phyloP scores from a whole-genome alignment of 1,140 invertebrate genomes.

The Eumeta japonica region DNA sequence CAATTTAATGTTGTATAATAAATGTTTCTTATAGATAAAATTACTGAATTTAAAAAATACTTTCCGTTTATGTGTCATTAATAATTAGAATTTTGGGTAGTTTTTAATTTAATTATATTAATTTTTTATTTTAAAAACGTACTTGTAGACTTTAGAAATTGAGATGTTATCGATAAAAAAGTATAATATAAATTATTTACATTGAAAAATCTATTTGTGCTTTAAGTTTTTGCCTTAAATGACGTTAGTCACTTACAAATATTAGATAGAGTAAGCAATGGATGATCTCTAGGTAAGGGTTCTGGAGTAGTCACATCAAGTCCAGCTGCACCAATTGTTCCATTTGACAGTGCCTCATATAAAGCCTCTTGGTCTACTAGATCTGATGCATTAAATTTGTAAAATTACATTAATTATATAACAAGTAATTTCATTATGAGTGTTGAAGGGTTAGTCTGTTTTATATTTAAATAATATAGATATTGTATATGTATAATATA shows the following conservation, averaged over 20 bases:
- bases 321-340: slow-evolving; percentile 79
- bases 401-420: slow-evolving; percentile 5
- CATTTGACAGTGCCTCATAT: slow-evolving; percentile 68
- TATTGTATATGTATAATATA: too few relatives aligned
- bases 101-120: too few relatives aligned
- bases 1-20: too few relatives aligned
- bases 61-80: too few relatives aligned
- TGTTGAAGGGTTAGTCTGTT: too few relatives aligned
- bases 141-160: background rate
- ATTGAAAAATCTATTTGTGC: background rate
- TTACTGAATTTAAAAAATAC: too few relatives aligned
- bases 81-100: too few relatives aligned
- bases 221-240: background rate
- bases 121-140: background rate
- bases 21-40: too few relatives aligned
- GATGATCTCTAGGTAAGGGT: slow-evolving; percentile 77
- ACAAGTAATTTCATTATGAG: too few relatives aligned
- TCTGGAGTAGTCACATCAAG: slow-evolving; percentile 91
- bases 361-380: slow-evolving; percentile 77
- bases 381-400: too few relatives aligned
- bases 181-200: background rate
- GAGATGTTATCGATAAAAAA: background rate
- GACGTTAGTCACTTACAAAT: slow-evolving; percentile 67
- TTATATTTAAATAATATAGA: too few relatives aligned
- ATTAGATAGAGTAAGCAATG: slow-evolving; percentile 75